phyloP scores from a whole-genome alignment of 2,888 invertebrate genomes.

The Phymatocera aterrima region DNA sequence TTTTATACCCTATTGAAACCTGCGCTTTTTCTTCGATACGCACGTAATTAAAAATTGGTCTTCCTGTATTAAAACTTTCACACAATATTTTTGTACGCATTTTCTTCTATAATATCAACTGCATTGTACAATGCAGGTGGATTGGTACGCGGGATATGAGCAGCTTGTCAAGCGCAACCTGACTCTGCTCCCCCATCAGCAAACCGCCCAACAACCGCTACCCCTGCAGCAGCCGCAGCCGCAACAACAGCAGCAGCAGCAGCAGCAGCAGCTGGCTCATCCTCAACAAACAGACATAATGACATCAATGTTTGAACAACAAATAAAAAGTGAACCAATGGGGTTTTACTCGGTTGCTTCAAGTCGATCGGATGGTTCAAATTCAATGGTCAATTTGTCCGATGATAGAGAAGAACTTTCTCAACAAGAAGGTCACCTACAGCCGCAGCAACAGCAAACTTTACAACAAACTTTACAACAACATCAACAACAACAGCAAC shows the following conservation, averaged over 20 bases:
- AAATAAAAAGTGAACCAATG: conserved; percentile 84
- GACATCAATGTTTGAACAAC: conserved; percentile 82
- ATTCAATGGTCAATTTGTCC: conserved; percentile 72
- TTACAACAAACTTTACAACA: conserved; percentile 60
- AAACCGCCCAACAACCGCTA: conserved; percentile 56
- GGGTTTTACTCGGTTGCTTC: conserved; percentile 77
- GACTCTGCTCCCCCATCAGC: conserved; percentile 74
- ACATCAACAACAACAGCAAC: conserved; percentile 72
- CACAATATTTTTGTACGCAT: too few species aligned
- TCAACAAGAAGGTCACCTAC: conserved; percentile 72
- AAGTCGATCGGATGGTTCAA: conserved; percentile 72
- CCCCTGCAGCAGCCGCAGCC: conserved; percentile 55
- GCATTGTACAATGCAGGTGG: conserved; percentile 67
- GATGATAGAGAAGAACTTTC: conserved; percentile 72
- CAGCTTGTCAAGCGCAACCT: conserved; percentile 75
- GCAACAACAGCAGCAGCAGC: conserved; percentile 58
- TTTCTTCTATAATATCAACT: conserved; percentile 39
- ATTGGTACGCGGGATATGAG: conserved; percentile 75
- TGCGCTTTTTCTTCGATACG: too few species aligned
- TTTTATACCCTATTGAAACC: too few species aligned
- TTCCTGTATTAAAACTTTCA: too few species aligned
- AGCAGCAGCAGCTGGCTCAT: conserved; percentile 61
- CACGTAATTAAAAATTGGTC: too few species aligned
- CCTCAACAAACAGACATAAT: conserved; percentile 68
- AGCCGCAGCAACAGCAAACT: conserved; percentile 67